Conservation (phyloP, 2,797 vertebrate species). For the Channa striata region DNA sequence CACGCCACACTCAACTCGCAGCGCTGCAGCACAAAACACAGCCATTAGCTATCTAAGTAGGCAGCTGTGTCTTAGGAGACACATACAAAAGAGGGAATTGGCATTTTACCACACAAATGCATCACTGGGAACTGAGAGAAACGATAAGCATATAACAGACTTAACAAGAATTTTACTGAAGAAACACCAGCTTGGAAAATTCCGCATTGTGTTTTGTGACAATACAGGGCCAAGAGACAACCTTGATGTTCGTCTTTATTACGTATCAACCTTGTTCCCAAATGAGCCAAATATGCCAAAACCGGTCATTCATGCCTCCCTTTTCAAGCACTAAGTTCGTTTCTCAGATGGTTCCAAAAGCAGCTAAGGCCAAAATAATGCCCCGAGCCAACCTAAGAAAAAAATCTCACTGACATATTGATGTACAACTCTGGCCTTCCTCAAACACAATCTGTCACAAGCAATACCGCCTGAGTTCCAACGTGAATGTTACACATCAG, state of each 20-base stretch:
- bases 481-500: constrained; percentile 42
- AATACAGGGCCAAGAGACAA: constrained; percentile 40
- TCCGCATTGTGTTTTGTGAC: constrained; percentile 30
- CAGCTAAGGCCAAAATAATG: constrained; percentile 37
- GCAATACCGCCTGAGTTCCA: constrained; percentile 58
- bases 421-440: constrained; percentile 61
- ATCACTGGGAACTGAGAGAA: constrained; percentile 32
- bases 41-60: constrained; percentile 63
- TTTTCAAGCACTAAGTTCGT: constrained; percentile 9
- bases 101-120: constrained; percentile 53
- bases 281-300: constrained; percentile 21
- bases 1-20: constrained; percentile 57
- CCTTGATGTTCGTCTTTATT: constrained; percentile 37
- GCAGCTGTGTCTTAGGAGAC: constrained; percentile 68
- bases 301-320: neutral
- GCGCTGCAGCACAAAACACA: constrained; percentile 53
- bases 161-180: constrained; percentile 43
- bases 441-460: constrained; percentile 65
- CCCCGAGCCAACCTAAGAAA: constrained; percentile 26
- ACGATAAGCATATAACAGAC: constrained; percentile 43
- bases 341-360: constrained; percentile 22
- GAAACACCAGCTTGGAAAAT: constrained; percentile 32
- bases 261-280: constrained; percentile 28
- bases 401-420: constrained; percentile 50
- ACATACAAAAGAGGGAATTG: constrained; percentile 48